A percentile compares a stretch with the other conserved stretches of the same genome.
Evolutionary conservation across 2,888 invertebrate species (phyloP).

Genomic region (Epiblema foenella): DNA sequence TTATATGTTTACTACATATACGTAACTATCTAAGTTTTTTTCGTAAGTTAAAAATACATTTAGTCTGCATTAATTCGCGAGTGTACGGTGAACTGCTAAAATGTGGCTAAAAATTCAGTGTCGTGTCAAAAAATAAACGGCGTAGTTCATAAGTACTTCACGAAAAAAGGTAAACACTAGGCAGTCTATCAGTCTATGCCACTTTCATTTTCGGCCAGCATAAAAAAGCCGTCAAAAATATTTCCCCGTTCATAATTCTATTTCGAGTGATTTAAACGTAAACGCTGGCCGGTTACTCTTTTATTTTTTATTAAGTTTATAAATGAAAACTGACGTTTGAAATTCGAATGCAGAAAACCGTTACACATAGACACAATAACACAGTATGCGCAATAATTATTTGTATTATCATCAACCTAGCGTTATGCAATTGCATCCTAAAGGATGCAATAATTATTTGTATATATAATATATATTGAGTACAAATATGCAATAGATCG

Average conservation of each 20-base stretch:
- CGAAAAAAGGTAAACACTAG: conserved; percentile 28
- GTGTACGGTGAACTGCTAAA: conserved; percentile 13
- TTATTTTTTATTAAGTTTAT: conserved; percentile 14
- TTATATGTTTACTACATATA: background rate
- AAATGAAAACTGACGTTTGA: conserved; percentile 1
- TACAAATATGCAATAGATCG: too few species aligned
- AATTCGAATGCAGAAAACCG: conserved; percentile 1
- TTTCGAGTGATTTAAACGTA: conserved; percentile 5
- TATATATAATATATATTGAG: too few species aligned
- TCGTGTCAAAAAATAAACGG: conserved; percentile 21
- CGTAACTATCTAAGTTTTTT: background rate
- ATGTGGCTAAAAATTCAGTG: conserved; percentile 15
- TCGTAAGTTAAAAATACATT: background rate
- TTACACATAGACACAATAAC: background rate
- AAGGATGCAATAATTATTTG: too few species aligned
- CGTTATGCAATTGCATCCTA: too few species aligned
- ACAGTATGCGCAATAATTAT: background rate
- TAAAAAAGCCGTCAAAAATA: conserved; percentile 26
- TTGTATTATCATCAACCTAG: too few species aligned
- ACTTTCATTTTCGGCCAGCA: conserved; percentile 21
- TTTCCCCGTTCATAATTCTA: conserved; percentile 22
- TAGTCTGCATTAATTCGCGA: conserved; percentile 8
- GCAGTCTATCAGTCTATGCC: conserved; percentile 24
- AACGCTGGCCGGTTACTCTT: background rate
- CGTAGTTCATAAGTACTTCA: conserved; percentile 22